These are phyloP conservation scores for Octodonta nipae DNA, from an alignment of 2,888 invertebrate genomes.

Conservation along the genomic window DNA sequence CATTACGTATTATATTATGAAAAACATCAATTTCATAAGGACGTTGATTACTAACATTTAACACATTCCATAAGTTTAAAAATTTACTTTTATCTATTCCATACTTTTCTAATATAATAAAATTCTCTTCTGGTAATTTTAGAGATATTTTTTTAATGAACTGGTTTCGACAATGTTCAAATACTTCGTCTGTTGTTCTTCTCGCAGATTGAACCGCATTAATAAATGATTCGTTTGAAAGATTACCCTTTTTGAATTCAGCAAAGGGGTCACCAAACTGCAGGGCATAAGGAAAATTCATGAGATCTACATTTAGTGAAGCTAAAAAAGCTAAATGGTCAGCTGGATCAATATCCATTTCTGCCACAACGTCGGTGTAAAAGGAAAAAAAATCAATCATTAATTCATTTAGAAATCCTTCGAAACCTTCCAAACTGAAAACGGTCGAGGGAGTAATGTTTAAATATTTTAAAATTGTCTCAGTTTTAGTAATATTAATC, in stretches of 20 bases:
- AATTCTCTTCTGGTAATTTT: too few relatives aligned
- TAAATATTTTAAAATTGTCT: not conserved
- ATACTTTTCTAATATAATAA: too few relatives aligned
- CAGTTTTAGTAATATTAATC: too few relatives aligned
- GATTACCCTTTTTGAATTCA: slow-evolving; percentile 15
- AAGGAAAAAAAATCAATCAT: slow-evolving; percentile 10
- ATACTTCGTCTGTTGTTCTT: slow-evolving; percentile 10
- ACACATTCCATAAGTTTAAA: too few relatives aligned
- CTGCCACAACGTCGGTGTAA: slow-evolving; percentile 10
- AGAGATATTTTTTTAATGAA: slow-evolving; percentile 6
- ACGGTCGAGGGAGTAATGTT: not conserved
- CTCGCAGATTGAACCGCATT: slow-evolving; percentile 7
- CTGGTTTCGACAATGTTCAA: slow-evolving; percentile 7
- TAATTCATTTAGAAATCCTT: slow-evolving; percentile 8
- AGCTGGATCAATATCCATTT: slow-evolving; percentile 8
- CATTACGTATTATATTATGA: too few relatives aligned
- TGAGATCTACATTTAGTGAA: slow-evolving; percentile 10
- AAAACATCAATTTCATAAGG: too few relatives aligned
- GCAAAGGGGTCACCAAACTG: slow-evolving; percentile 11
- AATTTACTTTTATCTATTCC: too few relatives aligned
- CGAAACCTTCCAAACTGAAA: slow-evolving; percentile 11
- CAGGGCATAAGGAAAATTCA: slow-evolving; percentile 10
- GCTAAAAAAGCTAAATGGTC: slow-evolving; percentile 8
- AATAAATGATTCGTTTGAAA: slow-evolving; percentile 8
- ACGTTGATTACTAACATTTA: too few relatives aligned